Conservation (phyloP, 2,888 invertebrate species). For the Plemyria rubiginata region DNA sequence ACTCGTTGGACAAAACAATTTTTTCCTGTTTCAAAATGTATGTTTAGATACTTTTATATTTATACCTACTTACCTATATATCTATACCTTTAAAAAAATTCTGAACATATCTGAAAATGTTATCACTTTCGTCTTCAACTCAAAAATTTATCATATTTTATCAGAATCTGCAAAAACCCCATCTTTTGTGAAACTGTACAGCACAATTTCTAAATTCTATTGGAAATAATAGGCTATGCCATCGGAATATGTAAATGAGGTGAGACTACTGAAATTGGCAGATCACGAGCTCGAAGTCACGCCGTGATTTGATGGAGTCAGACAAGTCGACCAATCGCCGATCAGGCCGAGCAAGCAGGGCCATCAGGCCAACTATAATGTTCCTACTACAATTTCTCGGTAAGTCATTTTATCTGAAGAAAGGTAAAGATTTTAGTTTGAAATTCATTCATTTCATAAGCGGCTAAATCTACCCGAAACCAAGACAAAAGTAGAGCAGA, state of each 20-base stretch:
- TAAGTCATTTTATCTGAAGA: background rate
- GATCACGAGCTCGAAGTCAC: constrained; percentile 44
- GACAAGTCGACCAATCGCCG: constrained; percentile 34
- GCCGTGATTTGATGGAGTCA: constrained; percentile 49
- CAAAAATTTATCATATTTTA: no score
- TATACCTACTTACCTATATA: no score
- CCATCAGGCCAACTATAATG: constrained; percentile 15
- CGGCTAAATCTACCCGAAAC: no score
- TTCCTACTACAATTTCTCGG: constrained; percentile 1
- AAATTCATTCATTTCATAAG: no score
- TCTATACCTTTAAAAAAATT: no score
- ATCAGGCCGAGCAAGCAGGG: constrained; percentile 53
- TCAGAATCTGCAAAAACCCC: no score
- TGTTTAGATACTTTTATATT: no score
- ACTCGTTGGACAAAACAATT: no score
- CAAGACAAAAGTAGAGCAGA: constrained; percentile 39
- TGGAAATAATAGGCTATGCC: constrained; percentile 33
- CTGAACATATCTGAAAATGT: no score
- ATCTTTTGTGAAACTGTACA: background rate
- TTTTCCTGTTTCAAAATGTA: no score
- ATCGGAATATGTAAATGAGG: constrained; percentile 42
- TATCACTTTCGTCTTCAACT: no score
- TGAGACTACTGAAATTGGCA: constrained; percentile 41
- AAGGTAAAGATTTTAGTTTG: no score
- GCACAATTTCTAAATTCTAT: constrained; percentile 4